These are phyloP conservation scores for Drosophila novamexicana DNA, from an alignment of 1,140 invertebrate genomes.

Conservation along the genomic window DNA sequence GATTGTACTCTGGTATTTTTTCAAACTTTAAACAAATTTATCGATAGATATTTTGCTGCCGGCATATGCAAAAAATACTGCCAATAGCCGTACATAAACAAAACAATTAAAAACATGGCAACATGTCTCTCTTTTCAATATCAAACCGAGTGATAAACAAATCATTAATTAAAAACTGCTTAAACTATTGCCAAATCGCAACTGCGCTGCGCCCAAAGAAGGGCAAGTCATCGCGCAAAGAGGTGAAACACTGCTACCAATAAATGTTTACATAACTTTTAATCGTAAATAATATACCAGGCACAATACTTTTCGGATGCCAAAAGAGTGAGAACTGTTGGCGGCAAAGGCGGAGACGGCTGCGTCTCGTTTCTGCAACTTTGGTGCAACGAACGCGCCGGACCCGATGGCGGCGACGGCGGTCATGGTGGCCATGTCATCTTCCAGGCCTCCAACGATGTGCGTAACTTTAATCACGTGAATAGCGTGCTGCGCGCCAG, in stretches of 20 bases:
- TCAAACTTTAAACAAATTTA: neutral
- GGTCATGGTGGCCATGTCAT: conserved; percentile 99
- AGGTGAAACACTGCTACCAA: conserved; percentile 30
- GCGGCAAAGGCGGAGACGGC: conserved; percentile 97
- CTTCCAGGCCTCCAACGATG: conserved; percentile 89
- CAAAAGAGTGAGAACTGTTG: conserved; percentile 87
- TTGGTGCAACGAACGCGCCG: conserved; percentile 93
- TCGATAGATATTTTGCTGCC: conserved; percentile 1
- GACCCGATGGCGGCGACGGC: conserved; percentile 98
- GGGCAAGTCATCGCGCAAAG: conserved; percentile 67
- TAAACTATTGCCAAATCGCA: conserved; percentile 60
- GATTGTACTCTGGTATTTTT: neutral
- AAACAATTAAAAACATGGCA: conserved; percentile 12
- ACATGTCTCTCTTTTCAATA: conserved; percentile 31
- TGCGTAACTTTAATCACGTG: conserved; percentile 91
- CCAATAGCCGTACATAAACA: neutral
- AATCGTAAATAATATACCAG: conserved; percentile 60
- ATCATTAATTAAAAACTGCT: conserved; percentile 1
- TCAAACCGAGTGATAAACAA: conserved; percentile 25
- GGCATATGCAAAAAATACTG: neutral
- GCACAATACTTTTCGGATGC: conserved; percentile 89
- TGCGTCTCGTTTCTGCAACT: conserved; percentile 92
- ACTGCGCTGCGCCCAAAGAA: conserved; percentile 71
- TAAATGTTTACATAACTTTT: conserved; percentile 52
- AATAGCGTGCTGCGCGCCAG: conserved; percentile 87